Base-by-base conservation (phyloP, 2,797 vertebrate genomes). In the Sibirionetta formosa region DNA sequence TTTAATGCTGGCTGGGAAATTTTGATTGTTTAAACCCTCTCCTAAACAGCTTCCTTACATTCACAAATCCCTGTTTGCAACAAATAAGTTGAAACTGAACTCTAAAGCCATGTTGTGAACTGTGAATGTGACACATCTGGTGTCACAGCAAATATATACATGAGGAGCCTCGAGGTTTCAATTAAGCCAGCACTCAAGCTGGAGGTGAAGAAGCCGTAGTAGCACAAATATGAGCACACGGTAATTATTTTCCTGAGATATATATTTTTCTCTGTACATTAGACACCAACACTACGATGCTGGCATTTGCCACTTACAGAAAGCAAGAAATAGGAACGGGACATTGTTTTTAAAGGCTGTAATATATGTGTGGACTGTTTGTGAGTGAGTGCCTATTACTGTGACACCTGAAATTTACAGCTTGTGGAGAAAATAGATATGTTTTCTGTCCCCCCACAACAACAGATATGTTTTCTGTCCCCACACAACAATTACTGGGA, bases 91-190 rank as follows among this genome's bases (percentile, higher is more conserved):
- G 16, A n/a, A 76, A 36, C 54, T 63, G 19, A 65, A 12, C 17
- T 27, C 23, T 23, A 1, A 79, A 79, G 5, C 23, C 20, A 38
- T 54, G 2, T 11, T 9, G 6, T 64, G 16, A 31, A 2, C 15
- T 14, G 3, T 61, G 57, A 65, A 56, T 4, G 19, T 33, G 40
- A 13, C 15, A 9, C 11, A 19, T 11, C 3, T 73, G 17, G 2
- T 42, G 12, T 13, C 42, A 23, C 0, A 4, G 11, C 7, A n/a
- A 0, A 1, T 29, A 23, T 80, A 50, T 40, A 60, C 27, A 14
- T 20, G 31, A 9, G 29, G 14, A 36, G 31, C 42, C 42, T 82
- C 0, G 0, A 31, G 16, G 6, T 44, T 82, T 57, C 54, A 38
- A 33, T 31, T 44, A 60, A 63, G 29, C 13, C 84, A 77, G n/a